A percentile compares a stretch with the other conserved stretches of the same genome.
These are phyloP conservation scores for Brachyrhaphis roseni DNA, from an alignment of 2,797 vertebrate genomes.

Conservation along the genomic window DNA sequence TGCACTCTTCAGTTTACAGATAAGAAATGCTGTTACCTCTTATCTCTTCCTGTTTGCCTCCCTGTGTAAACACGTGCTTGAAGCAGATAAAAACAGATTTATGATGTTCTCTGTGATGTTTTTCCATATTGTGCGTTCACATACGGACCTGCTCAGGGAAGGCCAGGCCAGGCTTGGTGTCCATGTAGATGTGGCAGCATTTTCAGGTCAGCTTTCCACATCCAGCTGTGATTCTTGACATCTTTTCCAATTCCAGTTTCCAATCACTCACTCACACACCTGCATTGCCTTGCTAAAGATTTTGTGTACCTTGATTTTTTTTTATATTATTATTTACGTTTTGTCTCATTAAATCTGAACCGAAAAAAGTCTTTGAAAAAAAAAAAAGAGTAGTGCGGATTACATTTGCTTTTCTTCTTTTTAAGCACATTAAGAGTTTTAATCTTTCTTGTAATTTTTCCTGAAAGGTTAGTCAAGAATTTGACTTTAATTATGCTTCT, in stretches of 20 bases:
- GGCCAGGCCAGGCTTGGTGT: conserved; percentile 83
- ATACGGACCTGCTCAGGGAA: conserved; percentile 78
- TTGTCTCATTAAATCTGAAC: background rate
- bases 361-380: too few species aligned
- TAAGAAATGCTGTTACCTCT: background rate
- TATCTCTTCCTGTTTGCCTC: conserved; percentile 27
- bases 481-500: background rate
- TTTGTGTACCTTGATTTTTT: background rate
- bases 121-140: background rate
- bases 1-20: background rate
- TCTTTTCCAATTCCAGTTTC: background rate
- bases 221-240: background rate
- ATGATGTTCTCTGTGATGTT: background rate
- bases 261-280: background rate
- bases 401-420: background rate
- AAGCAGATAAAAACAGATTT: background rate
- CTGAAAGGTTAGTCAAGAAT: background rate
- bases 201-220: conserved; percentile 73
- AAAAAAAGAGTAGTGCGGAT: too few species aligned
- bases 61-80: background rate
- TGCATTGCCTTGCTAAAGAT: background rate
- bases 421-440: background rate
- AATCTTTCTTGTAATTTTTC: background rate
- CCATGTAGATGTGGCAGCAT: conserved; percentile 79
- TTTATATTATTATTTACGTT: background rate